phyloP scores from a whole-genome alignment of 2,113 vertebrate genomes.

The sheep (Ovis aries) region DNA sequence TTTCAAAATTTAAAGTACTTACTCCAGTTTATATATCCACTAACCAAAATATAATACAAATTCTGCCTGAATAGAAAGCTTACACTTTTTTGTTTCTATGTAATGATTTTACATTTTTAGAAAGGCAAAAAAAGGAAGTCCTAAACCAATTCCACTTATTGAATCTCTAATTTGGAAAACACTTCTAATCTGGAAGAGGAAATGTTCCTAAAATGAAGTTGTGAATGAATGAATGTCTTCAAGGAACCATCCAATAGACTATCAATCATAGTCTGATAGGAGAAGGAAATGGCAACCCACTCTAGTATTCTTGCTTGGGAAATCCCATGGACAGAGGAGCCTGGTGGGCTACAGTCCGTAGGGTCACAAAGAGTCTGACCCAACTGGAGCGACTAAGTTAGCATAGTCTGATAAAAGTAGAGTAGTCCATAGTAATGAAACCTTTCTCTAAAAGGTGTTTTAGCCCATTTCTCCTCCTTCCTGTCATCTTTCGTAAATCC shows the following conservation, averaged over 20 bases:
- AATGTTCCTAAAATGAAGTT: background rate
- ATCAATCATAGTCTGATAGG: background rate
- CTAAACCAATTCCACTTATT: background rate
- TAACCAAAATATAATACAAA: background rate
- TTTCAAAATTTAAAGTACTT: background rate
- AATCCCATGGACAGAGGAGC: background rate
- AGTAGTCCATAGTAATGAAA: background rate
- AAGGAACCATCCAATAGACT: background rate
- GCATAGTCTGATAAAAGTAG: background rate
- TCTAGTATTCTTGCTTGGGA: background rate
- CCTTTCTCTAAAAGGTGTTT: background rate
- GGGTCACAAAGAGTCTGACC: background rate
- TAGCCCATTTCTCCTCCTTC: background rate
- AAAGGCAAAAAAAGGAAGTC: background rate
- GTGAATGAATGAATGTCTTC: background rate
- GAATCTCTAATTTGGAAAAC: background rate
- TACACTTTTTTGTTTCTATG: background rate
- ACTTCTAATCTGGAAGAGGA: background rate
- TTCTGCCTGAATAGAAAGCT: background rate
- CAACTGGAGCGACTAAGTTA: background rate
- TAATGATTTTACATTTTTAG: background rate
- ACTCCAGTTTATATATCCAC: background rate
- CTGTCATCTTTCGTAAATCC: background rate
- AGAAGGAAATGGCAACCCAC: background rate
- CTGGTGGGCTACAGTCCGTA: background rate